phyloP scores from a whole-genome alignment of 2,113 vertebrate species.

The Phyllostomus discolor region DNA sequence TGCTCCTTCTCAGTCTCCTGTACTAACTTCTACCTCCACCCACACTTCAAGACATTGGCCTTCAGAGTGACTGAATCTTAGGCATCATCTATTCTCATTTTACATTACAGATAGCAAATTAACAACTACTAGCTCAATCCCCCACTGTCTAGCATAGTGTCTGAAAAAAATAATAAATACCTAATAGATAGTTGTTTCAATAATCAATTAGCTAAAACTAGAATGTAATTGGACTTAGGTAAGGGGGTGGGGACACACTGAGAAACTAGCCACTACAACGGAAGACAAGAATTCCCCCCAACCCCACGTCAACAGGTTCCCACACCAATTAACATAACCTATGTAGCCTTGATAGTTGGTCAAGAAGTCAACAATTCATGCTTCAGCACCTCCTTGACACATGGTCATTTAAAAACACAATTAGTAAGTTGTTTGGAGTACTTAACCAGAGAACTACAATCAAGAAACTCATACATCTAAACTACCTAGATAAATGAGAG shows the following conservation, averaged over 20 bases:
- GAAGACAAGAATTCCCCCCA: not conserved
- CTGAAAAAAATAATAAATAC: not conserved
- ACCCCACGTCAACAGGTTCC: not conserved
- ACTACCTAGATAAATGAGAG: not conserved
- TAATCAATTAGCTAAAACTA: not conserved
- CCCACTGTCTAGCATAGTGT: not conserved
- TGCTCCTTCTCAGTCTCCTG: not conserved
- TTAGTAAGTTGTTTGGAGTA: not conserved
- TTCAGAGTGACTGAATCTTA: not conserved
- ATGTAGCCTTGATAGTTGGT: not conserved
- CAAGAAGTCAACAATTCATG: not conserved
- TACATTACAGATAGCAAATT: not conserved
- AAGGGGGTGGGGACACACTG: not conserved
- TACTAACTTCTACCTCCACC: not conserved
- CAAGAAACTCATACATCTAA: not conserved
- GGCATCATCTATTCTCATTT: not conserved
- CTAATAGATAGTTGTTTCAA: not conserved
- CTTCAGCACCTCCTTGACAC: not conserved
- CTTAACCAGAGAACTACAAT: not conserved
- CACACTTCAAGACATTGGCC: not conserved
- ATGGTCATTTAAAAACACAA: not conserved
- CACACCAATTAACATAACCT: not conserved
- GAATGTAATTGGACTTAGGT: not conserved
- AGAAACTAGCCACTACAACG: not conserved
- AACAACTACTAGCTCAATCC: not conserved